Conservation (phyloP, 2,888 invertebrate species). For the Drosophila macrospina region DNA sequence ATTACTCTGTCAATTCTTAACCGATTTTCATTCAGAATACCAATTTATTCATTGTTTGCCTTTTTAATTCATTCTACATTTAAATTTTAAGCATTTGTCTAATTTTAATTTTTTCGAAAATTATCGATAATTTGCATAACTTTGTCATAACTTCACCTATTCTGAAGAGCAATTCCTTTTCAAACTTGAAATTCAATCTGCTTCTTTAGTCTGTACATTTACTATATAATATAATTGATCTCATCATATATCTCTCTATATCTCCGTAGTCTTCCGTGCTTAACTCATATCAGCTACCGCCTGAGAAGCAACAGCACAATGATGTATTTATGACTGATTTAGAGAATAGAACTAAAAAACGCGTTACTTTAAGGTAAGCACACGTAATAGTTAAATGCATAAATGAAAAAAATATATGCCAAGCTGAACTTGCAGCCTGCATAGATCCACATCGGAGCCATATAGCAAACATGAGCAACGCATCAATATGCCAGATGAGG, state of each 20-base stretch:
- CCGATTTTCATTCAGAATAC: neutral
- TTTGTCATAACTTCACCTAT: too few relatives aligned
- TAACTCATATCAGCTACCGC: constrained; percentile 81
- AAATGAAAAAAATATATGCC: neutral
- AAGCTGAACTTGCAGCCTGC: constrained; percentile 51
- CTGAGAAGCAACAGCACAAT: constrained; percentile 81
- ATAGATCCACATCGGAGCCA: constrained; percentile 86
- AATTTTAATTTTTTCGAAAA: neutral
- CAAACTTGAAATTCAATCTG: too few relatives aligned
- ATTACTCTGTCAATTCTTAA: neutral
- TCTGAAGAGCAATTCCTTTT: too few relatives aligned
- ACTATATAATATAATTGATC: neutral
- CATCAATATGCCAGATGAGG: constrained; percentile 86
- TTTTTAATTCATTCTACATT: neutral
- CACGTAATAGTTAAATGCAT: neutral
- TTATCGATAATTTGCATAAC: too few relatives aligned
- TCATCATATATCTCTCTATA: neutral
- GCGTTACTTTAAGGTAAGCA: constrained; percentile 92
- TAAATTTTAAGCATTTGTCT: neutral
- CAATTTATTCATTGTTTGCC: neutral
- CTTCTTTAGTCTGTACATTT: too few relatives aligned
- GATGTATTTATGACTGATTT: constrained; percentile 87
- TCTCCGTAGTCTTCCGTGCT: constrained; percentile 79
- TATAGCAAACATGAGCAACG: constrained; percentile 85
- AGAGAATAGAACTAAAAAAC: constrained; percentile 92